A percentile compares a stretch with the other conserved stretches of the same genome.
These are phyloP conservation scores for Eubasilissa splendida DNA, from an alignment of 2,888 invertebrate genomes.

Conservation along the genomic window DNA sequence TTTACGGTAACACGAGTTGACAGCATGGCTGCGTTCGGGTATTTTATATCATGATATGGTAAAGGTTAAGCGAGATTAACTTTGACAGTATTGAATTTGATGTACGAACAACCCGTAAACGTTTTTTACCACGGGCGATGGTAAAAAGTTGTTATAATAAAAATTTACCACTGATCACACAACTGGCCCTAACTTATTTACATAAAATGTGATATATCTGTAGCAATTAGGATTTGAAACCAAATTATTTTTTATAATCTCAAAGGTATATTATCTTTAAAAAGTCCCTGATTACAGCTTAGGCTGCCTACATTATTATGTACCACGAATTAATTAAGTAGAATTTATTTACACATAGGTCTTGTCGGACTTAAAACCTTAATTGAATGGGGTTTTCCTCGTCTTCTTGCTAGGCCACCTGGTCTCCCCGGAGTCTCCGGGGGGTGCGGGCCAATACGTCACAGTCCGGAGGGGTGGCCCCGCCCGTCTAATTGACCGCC, in stretches of 20 bases:
- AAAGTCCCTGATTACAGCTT: slow-evolving; percentile 11
- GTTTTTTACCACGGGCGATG: too few relatives aligned
- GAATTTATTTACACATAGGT: slow-evolving; percentile 48
- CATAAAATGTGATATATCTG: too few relatives aligned
- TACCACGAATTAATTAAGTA: slow-evolving; percentile 30
- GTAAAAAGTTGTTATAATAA: too few relatives aligned
- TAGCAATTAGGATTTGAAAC: background rate
- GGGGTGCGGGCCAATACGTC: slow-evolving; percentile 13
- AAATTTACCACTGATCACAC: too few relatives aligned
- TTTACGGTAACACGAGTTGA: too few relatives aligned
- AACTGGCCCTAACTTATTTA: too few relatives aligned
- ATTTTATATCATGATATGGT: too few relatives aligned
- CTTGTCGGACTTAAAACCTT: slow-evolving; percentile 48
- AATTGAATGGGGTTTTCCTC: slow-evolving; percentile 48
- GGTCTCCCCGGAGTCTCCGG: slow-evolving; percentile 10
- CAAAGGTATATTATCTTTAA: background rate
- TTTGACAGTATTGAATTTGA: too few relatives aligned
- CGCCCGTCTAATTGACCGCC: slow-evolving; percentile 33
- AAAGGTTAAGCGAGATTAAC: too few relatives aligned
- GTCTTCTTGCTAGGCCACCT: slow-evolving; percentile 41
- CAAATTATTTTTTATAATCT: background rate
- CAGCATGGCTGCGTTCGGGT: too few relatives aligned
- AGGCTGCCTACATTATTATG: slow-evolving; percentile 21
- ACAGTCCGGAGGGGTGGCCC: slow-evolving; percentile 10
- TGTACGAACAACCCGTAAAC: too few relatives aligned